Percentiles rank a stretch among this genome's conserved stretches.
Conservation (phyloP, 2,888 invertebrate genomes). For the Synanthedon formicaeformis region DNA sequence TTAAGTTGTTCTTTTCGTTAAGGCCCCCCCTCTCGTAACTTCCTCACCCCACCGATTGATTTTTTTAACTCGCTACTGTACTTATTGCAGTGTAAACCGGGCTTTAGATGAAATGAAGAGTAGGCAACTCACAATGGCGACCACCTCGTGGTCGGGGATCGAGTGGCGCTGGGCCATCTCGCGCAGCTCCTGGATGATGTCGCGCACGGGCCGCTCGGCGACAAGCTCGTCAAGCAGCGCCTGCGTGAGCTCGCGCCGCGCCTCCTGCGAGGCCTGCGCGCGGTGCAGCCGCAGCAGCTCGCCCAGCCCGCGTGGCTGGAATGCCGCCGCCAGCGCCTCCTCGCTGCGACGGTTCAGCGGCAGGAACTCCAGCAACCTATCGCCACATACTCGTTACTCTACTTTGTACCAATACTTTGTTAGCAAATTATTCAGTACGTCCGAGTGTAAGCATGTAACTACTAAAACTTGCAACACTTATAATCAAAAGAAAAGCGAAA, state of each 20-base stretch:
- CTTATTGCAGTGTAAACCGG: background rate
- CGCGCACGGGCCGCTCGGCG: constrained; percentile 87
- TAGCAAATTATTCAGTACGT: too few species aligned
- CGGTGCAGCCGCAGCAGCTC: constrained; percentile 86
- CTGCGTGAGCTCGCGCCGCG: constrained; percentile 63
- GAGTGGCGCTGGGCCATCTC: constrained; percentile 86
- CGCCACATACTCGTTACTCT: background rate
- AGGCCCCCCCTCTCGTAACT: too few species aligned
- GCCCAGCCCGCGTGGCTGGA: constrained; percentile 82
- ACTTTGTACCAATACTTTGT: too few species aligned
- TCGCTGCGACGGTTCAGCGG: constrained; percentile 94
- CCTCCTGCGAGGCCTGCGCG: constrained; percentile 83
- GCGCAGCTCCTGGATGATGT: constrained; percentile 85
- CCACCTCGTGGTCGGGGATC: constrained; percentile 92
- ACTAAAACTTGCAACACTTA: too few species aligned
- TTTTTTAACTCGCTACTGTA: too few species aligned
- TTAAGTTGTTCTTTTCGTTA: too few species aligned
- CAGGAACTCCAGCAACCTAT: constrained; percentile 90
- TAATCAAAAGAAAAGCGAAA: too few species aligned
- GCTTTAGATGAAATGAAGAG: background rate
- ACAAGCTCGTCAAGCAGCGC: constrained; percentile 87
- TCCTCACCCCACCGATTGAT: too few species aligned
- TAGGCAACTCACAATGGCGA: constrained; percentile 78
- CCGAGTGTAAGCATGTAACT: too few species aligned
- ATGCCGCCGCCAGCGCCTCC: constrained; percentile 84